A percentile compares a stretch with the other conserved stretches of the same genome.
These are phyloP conservation scores for Drosophila busckii DNA, from an alignment of 1,140 invertebrate genomes.

Conservation along the genomic window DNA sequence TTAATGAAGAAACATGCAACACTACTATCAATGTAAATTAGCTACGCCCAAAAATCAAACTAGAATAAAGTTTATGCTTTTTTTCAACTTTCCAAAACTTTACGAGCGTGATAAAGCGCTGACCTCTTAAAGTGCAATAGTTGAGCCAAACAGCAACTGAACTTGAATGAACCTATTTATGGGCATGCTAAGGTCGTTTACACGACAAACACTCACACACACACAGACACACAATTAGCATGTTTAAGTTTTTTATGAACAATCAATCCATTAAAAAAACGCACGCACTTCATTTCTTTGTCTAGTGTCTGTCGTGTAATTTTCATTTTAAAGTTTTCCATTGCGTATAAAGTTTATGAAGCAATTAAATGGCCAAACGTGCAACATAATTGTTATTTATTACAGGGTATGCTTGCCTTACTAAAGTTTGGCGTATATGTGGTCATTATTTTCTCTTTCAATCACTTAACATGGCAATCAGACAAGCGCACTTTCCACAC, in stretches of 20 bases:
- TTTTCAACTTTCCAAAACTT: slow-evolving; percentile 6
- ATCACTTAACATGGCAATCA: slow-evolving; percentile 71
- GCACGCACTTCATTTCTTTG: slow-evolving; percentile 54
- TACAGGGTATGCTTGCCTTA: too few relatives aligned
- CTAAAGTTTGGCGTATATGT: slow-evolving; percentile 29
- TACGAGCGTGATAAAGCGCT: slow-evolving; percentile 13
- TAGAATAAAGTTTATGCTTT: too few relatives aligned
- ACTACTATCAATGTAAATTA: background rate
- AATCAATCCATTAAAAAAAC: slow-evolving; percentile 50
- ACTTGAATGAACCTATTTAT: slow-evolving; percentile 30
- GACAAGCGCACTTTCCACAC: slow-evolving; percentile 20
- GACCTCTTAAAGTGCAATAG: slow-evolving; percentile 29
- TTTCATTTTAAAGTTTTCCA: too few relatives aligned
- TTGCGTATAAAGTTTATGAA: too few relatives aligned
- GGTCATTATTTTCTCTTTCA: slow-evolving; percentile 59
- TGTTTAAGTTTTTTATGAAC: slow-evolving; percentile 46
- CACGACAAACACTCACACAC: slow-evolving; percentile 3
- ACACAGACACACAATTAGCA: slow-evolving; percentile 51
- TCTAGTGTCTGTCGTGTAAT: slow-evolving; percentile 13
- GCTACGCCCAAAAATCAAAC: too few relatives aligned
- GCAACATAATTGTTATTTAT: too few relatives aligned
- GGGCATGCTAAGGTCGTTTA: slow-evolving; percentile 11
- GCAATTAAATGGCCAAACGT: too few relatives aligned
- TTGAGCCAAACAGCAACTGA: slow-evolving; percentile 26
- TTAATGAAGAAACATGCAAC: background rate